Conservation (phyloP, 2,888 invertebrate genomes). For the Standfussiana lucernea region DNA sequence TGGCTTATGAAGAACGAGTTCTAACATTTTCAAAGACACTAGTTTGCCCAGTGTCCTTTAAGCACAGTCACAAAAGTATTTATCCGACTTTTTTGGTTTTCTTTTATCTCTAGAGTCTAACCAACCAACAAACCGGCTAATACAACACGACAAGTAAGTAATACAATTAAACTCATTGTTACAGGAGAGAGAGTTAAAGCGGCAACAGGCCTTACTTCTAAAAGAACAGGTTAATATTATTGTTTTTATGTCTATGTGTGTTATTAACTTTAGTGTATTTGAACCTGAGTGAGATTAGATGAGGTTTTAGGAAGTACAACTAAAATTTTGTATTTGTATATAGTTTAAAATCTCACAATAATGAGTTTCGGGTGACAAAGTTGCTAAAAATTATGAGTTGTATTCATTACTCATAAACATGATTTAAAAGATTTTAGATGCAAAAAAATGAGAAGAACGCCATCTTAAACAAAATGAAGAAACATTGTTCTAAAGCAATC, state of each 20-base stretch:
- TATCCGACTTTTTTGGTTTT: background rate
- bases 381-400: no score
- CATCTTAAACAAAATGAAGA: no score
- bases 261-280: slow-evolving; percentile 50
- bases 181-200: slow-evolving; percentile 97
- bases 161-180: slow-evolving; percentile 80
- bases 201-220: slow-evolving; percentile 96
- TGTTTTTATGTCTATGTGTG: slow-evolving; percentile 26
- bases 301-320: background rate
- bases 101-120: background rate
- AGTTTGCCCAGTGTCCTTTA: background rate
- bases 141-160: slow-evolving; percentile 44
- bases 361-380: no score
- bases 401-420: no score
- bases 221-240: slow-evolving; percentile 95
- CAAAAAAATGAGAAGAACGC: no score
- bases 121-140: background rate
- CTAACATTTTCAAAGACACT: background rate
- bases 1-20: background rate
- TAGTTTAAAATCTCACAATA: no score
- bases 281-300: background rate
- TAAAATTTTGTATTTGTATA: background rate
- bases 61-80: background rate
- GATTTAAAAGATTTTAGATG: no score
- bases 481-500: no score